Conservation (phyloP, 2,113 vertebrate species). For the Clupea harengus region DNA sequence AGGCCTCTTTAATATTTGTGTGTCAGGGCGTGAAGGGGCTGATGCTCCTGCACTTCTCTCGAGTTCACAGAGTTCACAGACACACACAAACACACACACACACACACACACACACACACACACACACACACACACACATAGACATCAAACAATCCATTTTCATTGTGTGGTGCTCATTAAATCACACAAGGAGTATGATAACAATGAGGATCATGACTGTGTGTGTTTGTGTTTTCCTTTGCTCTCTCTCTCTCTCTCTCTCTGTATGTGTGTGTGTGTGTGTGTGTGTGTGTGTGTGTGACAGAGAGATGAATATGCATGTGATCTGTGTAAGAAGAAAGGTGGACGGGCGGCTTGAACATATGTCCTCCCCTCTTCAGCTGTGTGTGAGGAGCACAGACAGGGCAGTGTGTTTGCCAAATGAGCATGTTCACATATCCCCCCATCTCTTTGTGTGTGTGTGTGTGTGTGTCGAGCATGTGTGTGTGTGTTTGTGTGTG, state of each 20-base stretch:
- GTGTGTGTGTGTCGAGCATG: too few species aligned
- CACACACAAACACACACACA: constrained; percentile 26
- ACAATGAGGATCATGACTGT: not conserved
- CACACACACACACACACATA: not conserved
- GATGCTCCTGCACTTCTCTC: constrained; percentile 7
- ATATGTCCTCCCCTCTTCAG: not conserved
- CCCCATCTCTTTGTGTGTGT: constrained; percentile 12
- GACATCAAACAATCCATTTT: not conserved
- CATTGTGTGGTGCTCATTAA: not conserved
- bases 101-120: not conserved
- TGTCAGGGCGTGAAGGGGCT: constrained; percentile 26
- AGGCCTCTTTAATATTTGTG: constrained; percentile 34
- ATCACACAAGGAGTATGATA: not conserved
- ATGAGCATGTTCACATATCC: not conserved
- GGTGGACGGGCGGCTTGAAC: not conserved
- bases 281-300: not conserved
- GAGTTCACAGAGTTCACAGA: not conserved
- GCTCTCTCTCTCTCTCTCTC: too few species aligned
- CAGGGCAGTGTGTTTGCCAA: not conserved
- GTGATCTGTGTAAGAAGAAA: not conserved
- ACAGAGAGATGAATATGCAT: not conserved
- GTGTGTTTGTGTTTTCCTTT: not conserved
- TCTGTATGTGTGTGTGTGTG: not conserved
- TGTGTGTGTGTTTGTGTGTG: too few species aligned
- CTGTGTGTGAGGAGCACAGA: not conserved